Base-by-base conservation (phyloP, 2,888 invertebrate species). In the Graphium colonna region DNA sequence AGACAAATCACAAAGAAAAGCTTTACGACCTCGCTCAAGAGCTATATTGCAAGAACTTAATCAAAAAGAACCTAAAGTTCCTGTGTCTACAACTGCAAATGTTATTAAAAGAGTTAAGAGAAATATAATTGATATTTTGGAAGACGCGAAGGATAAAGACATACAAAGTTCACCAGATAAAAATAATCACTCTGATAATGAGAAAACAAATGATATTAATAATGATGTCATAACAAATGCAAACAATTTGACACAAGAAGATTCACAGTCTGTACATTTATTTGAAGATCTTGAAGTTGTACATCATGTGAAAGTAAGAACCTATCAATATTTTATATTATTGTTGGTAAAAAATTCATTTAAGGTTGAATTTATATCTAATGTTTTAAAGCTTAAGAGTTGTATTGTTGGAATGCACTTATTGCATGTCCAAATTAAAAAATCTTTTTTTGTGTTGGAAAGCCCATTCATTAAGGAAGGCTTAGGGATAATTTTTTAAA, bases 221-320 rank as follows among this genome's bases (percentile, higher is more conserved):
- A 65, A 73, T 60, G 48, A 69, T 15, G 68, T 65, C 46, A 68
- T 75, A 26, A 36, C 60, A 28, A 54, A 56, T 10, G 57, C 63
- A 56, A 61, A 64, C 15, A 59, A 64, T 41, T 13, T 57, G 21
- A 59, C 63, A 26, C 62, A 78, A 60, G 76, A 76, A 46, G 82
- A 84, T 57, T 67, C 70, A 7, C 63, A 80, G 28, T 85, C 86
- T 38, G 79, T 88, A 0, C 85, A 85, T 67, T 69, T 89, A 58
- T 89, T 89, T 79, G 87, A 89, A 65, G 88, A 89, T 67, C 74
- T 89, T 63, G 87, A 85, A 63, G 26, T 85, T 52, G 63, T 84
- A 40, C 84, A 87, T 71, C 79, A 86, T 70, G 60, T 75, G 18
- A 86, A 89, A 84, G 88, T 88, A 71, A 18, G 21, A 51, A 40